A percentile compares a stretch with the other conserved stretches of the same genome.
Evolutionary conservation across 2,888 invertebrate species (phyloP).

Genomic region (Hirtodrosophila cameraria): DNA sequence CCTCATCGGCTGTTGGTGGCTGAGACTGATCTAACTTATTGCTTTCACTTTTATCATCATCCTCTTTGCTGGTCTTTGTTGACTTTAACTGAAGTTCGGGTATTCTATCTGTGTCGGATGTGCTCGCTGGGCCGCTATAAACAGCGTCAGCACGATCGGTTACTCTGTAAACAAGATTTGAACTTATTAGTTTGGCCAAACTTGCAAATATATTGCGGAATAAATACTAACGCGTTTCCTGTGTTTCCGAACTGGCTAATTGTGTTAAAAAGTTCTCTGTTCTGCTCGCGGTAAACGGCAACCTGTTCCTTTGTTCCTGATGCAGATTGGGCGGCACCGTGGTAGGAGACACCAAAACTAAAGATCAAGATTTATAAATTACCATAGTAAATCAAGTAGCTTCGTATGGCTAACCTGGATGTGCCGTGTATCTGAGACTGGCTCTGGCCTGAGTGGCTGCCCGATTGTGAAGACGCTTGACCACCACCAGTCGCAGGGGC

Average conservation of each 20-base stretch:
- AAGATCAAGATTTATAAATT: not conserved
- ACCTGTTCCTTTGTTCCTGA: conserved; percentile 88
- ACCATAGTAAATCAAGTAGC: not conserved
- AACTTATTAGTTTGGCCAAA: not conserved
- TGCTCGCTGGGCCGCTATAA: conserved; percentile 72
- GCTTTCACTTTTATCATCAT: conserved; percentile 40
- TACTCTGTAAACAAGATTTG: conserved; percentile 59
- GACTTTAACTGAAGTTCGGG: conserved; percentile 80
- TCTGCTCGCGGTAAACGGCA: conserved; percentile 87
- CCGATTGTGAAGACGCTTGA: conserved; percentile 91
- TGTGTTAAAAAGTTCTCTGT: conserved; percentile 88
- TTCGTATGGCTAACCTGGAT: conserved; percentile 84
- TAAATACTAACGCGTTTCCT: conserved; percentile 75
- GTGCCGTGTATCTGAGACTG: conserved; percentile 93
- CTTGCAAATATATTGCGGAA: not conserved
- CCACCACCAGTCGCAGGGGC: conserved; percentile 89
- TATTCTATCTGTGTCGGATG: conserved; percentile 63
- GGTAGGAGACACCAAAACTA: conserved; percentile 90
- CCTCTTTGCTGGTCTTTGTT: conserved; percentile 77
- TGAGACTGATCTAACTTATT: conserved; percentile 64
- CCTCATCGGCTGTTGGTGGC: conserved; percentile 84
- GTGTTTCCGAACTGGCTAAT: conserved; percentile 85
- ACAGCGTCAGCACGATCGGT: conserved; percentile 82
- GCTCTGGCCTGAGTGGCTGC: conserved; percentile 90
- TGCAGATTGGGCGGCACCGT: conserved; percentile 92